Conservation (phyloP, 2,797 vertebrate species). For the Coccyzus lansbergi region DNA sequence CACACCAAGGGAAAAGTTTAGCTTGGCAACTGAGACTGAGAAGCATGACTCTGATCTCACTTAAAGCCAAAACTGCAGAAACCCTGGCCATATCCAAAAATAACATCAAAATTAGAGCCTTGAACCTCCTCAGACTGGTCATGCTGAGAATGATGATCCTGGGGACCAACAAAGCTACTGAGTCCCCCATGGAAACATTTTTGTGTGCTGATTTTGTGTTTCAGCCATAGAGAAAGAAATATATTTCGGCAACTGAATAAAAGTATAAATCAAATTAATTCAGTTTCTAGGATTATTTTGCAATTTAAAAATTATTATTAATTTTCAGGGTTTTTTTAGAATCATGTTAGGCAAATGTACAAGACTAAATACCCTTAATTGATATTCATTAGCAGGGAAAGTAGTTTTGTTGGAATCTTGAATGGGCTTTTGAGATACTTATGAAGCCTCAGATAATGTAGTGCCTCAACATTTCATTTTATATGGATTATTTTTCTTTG, state of each 20-base stretch:
- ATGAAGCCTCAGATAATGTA: not conserved
- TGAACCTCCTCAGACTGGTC: constrained; percentile 71
- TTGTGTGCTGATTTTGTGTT: constrained; percentile 40
- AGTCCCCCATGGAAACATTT: constrained; percentile 35
- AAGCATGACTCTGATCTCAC: constrained; percentile 77
- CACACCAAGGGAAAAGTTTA: constrained; percentile 82
- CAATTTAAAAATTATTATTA: not conserved
- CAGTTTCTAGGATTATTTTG: not conserved
- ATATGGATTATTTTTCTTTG: not conserved
- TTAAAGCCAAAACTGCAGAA: constrained; percentile 79
- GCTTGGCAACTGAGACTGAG: constrained; percentile 76
- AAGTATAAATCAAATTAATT: constrained; percentile 13
- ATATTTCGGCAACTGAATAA: not conserved
- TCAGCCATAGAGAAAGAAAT: constrained; percentile 1
- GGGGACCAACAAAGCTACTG: constrained; percentile 64
- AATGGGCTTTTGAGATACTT: not conserved
- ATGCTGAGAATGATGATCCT: constrained; percentile 71
- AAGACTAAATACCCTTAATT: not conserved
- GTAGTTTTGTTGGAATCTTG: not conserved
- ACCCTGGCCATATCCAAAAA: constrained; percentile 80
- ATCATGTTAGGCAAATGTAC: not conserved
- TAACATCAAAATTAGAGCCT: constrained; percentile 76
- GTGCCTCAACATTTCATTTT: not conserved
- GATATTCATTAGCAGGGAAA: not conserved
- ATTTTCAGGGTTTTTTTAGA: not conserved